Evolutionary conservation across 2,113 vertebrate species (phyloP).

Genomic region (Tragulus kanchil): DNA sequence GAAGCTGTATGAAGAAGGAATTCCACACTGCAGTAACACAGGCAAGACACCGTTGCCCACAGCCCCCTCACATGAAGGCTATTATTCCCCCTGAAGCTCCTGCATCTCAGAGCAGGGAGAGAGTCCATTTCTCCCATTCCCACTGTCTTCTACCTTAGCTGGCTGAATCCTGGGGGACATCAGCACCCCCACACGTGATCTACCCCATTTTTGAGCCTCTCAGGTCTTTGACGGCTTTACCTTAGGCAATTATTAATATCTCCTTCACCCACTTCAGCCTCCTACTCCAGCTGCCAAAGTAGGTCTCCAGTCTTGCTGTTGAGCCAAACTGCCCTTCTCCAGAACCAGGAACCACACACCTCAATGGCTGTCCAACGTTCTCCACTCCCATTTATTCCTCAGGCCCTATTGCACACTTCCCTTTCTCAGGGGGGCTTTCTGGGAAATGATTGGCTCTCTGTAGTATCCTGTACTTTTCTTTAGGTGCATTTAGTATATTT

Average conservation of each 20-base stretch:
- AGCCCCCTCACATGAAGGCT: neutral
- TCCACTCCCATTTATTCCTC: neutral
- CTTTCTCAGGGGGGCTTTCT: neutral
- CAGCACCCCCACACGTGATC: neutral
- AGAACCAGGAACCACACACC: neutral
- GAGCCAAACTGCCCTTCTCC: neutral
- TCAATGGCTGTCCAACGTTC: neutral
- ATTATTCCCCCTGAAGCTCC: neutral
- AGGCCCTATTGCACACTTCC: neutral
- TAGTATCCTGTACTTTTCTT: neutral
- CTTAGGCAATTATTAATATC: neutral
- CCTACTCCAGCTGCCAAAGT: neutral
- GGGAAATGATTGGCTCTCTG: neutral
- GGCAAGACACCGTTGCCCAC: neutral
- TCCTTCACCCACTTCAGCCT: neutral
- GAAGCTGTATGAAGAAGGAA: neutral
- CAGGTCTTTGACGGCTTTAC: constrained; percentile 30
- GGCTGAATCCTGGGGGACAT: neutral
- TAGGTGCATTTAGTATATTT: neutral
- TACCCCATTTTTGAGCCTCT: neutral
- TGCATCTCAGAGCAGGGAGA: neutral
- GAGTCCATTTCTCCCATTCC: neutral
- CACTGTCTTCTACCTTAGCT: neutral
- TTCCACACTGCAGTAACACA: neutral
- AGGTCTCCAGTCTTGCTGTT: neutral